Conservation (phyloP, 2,888 invertebrate species). For the Bombylius major region DNA sequence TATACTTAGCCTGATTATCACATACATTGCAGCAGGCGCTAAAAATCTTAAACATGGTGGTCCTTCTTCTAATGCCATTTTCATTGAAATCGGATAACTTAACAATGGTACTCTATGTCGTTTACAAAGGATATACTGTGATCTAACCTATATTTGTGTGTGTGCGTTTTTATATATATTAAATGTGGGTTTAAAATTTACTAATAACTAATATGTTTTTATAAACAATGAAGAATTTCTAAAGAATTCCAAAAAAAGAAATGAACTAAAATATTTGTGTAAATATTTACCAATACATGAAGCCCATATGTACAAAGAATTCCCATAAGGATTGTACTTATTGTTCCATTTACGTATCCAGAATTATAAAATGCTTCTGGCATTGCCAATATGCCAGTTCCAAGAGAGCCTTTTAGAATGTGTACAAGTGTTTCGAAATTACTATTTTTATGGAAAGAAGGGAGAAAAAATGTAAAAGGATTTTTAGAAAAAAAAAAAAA, state of each 20-base stretch:
- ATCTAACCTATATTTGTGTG: slow-evolving; percentile 27
- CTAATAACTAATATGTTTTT: no score
- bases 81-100: slow-evolving; percentile 76
- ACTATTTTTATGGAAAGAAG: neutral
- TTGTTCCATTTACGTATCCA: slow-evolving; percentile 64
- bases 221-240: neutral
- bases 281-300: slow-evolving; percentile 54
- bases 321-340: slow-evolving; percentile 68
- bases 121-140: slow-evolving; percentile 51
- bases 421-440: slow-evolving; percentile 7
- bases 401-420: slow-evolving; percentile 71
- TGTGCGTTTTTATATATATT: neutral
- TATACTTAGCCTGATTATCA: slow-evolving; percentile 3
- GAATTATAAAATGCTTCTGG: slow-evolving; percentile 82
- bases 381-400: slow-evolving; percentile 90
- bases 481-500: neutral
- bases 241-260: neutral
- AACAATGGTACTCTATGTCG: slow-evolving; percentile 57
- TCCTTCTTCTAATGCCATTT: slow-evolving; percentile 60
- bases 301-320: slow-evolving; percentile 75
- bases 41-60: slow-evolving; percentile 50
- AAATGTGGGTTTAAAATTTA: neutral
- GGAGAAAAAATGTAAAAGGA: neutral
- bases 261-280: neutral
- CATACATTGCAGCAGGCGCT: slow-evolving; percentile 42